A percentile compares a stretch with the other conserved stretches of the same genome.
Evolutionary conservation across 2,797 vertebrate genomes (phyloP).

Genomic region (Myiothlypis coronata): DNA sequence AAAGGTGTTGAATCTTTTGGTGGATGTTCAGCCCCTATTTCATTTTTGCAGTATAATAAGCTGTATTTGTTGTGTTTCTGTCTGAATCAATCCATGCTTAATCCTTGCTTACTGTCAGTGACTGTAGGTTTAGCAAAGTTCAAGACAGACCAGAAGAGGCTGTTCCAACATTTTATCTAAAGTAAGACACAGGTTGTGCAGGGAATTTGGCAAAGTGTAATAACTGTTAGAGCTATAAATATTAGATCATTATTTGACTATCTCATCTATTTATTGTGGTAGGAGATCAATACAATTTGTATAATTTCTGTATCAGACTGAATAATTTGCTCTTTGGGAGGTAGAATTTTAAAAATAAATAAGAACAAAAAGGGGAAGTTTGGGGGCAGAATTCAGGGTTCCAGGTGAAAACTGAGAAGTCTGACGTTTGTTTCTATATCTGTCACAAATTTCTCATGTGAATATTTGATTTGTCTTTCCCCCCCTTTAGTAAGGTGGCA

Average conservation of each 20-base stretch:
- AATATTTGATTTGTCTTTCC: background rate
- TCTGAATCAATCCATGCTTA: background rate
- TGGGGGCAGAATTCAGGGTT: background rate
- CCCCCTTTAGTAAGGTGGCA: background rate
- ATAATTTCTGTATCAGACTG: background rate
- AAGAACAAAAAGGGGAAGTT: background rate
- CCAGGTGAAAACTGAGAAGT: background rate
- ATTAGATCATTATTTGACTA: background rate
- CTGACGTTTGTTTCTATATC: background rate
- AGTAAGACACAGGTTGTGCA: background rate
- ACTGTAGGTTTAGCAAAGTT: background rate
- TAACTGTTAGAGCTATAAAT: background rate
- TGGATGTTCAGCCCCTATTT: background rate
- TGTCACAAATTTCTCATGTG: background rate
- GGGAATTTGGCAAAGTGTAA: background rate
- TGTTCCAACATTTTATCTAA: background rate
- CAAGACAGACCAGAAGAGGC: background rate
- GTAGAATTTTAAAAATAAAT: background rate
- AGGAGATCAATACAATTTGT: background rate
- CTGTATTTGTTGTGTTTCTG: background rate
- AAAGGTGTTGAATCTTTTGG: background rate
- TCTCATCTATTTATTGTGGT: background rate
- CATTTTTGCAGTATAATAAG: background rate
- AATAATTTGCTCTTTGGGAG: background rate
- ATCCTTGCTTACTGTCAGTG: background rate